These are phyloP conservation scores for Siniperca scherzeri DNA, from an alignment of 2,797 vertebrate species.

Conservation along the genomic window DNA sequence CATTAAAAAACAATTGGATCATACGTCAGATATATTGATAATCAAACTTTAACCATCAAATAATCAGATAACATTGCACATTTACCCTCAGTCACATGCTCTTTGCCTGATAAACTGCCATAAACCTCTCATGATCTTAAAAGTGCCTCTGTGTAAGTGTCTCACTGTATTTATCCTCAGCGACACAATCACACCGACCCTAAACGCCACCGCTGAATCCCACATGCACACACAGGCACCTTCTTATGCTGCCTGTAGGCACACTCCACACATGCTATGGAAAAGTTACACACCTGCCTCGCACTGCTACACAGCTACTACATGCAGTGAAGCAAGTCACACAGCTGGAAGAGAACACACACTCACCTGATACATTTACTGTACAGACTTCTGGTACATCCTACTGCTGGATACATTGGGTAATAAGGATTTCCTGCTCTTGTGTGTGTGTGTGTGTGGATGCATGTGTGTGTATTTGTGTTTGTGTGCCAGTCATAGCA, in stretches of 20 bases:
- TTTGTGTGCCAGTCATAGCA: conserved; percentile 65
- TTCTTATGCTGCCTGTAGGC: conserved; percentile 7
- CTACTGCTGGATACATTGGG: conserved; percentile 21
- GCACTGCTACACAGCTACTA: conserved; percentile 36
- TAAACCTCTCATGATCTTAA: conserved; percentile 8
- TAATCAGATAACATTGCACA: background rate
- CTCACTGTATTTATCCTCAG: conserved; percentile 16
- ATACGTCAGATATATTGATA: background rate
- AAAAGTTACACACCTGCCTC: conserved; percentile 65
- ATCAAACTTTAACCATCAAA: conserved; percentile 3
- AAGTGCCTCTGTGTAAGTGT: background rate
- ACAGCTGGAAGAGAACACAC: conserved; percentile 52
- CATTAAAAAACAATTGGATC: background rate
- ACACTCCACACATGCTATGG: conserved; percentile 19
- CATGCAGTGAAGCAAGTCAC: conserved; percentile 37
- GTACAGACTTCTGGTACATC: conserved; percentile 31
- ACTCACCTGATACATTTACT: conserved; percentile 58
- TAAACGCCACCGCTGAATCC: background rate
- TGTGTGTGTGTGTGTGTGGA: conserved; percentile 33
- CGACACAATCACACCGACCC: background rate
- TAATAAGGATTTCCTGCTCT: conserved; percentile 48
- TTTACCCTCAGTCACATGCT: background rate
- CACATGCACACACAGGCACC: conserved; percentile 24
- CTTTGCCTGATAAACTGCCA: conserved; percentile 12
- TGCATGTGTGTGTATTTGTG: conserved; percentile 26